Evolutionary conservation across 1,140 invertebrate genomes (phyloP), one percentile per base, ranked within the genome.

Genomic region (Elymnias hypermnestra): DNA sequence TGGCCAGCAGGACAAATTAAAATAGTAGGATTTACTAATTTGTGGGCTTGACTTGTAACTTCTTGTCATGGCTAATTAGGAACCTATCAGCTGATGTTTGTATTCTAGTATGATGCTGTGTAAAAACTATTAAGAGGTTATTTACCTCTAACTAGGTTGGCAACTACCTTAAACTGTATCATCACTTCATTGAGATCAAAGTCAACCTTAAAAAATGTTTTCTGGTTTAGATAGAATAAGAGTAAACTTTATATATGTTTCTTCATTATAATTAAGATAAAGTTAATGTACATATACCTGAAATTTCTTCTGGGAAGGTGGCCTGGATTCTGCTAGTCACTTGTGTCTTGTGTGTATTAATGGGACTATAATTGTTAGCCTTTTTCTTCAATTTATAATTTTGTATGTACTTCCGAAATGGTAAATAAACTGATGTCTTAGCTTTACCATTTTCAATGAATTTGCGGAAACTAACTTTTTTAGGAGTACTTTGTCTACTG

Each of bases 391-490:
- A 49, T 52, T 68, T 81, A 47, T 78, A 78, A 44, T 73, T 83
- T 25, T 82, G 63, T 29, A 84, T 75, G 35, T 78, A 78, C 37
- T 78, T 78, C 31, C 60, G 47, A 37, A 83, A 79, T 47, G 74
- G 78, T 35, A 81, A 49, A 41, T 81, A 78, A 5, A 75, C 72
- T 10, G 81, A 60, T 17, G 81, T 82, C 46, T 83, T 84, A 6
- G 67, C 74, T 57, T 82, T 83, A 6, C 78, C 72, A 59, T 62
- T 79, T 53, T 85, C 78, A 50, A 85, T 71, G 12, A 81, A 69
- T 50, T 83, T 83, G 2, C 77, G 66, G 36, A 85, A 83, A 52
- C 78, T 85, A 1, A 83, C 78, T 44, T 73, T 79, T 50, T 82
- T 83, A 7, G 82, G 82, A 19, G 76, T 85, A 47, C 82, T 85